Evolutionary conservation across 2,113 vertebrate genomes (phyloP), one percentile per base, ranked within the genome.

Genomic region (Oreocharis arfaki): DNA sequence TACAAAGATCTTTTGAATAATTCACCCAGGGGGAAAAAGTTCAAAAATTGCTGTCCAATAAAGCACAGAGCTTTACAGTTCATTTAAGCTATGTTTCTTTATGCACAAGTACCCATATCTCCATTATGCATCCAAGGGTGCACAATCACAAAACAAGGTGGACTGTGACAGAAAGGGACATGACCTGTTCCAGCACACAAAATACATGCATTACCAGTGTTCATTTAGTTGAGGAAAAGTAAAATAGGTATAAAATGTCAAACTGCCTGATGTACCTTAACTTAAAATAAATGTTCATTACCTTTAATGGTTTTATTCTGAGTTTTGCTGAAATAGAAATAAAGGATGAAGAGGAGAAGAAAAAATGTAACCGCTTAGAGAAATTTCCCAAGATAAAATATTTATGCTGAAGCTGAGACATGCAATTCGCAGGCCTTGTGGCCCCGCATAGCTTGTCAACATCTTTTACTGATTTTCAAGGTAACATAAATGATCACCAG

Each of bases 121-220:
- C 90, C 89, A 84, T 96, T 93, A 95, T 65, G 74, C 70, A 97
- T 82, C 50, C 93, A 97, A 95, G 91, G 90, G 86, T 95, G 90
- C 60, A 65, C 68, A 87, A 87, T 96, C 94, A 88, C 94, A 93
- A 96, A 97, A 97, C 90, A 97, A 96, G 90, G 96, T 95, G 93
- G 94, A 96, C 87, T 97, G 91, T 96, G 93, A 96, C 95, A 92
- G 91, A 90, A 96, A 78, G 91, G 94, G 95, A 96, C 90, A 91
- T 85, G 96, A 97, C 96, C 96, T 96, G 94, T 96, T 97, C 95
- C 94, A 95, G 93, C 69, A 94, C 90, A 95, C 71, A 92, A 94
- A 94, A 94, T 79, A 56, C 52, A 76, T 65, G 76, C 76, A 90
- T 95, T 94, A 94, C 52, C 47, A 75, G 56, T 69, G 68, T 50